phyloP scores from a whole-genome alignment of 2,797 vertebrate species.

The Pangasius mekongensis region DNA sequence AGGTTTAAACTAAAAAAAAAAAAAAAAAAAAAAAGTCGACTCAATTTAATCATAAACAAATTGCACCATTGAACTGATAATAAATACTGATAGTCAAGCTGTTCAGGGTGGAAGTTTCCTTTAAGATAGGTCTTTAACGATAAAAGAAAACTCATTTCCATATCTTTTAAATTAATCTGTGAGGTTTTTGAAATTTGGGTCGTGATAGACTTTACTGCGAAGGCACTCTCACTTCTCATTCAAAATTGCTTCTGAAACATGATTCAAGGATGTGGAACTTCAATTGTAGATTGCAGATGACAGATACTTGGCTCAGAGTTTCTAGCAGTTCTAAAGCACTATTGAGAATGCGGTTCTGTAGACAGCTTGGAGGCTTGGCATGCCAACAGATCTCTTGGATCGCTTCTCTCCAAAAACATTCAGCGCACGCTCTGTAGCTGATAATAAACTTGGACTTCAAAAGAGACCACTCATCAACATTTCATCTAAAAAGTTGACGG shows the following conservation, averaged over 20 bases:
- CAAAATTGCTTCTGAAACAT: conserved; percentile 1
- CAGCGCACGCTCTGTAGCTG: conserved; percentile 1
- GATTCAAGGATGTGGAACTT: neutral
- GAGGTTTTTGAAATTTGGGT: conserved; percentile 4
- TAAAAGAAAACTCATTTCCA: neutral
- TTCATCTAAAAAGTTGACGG: conserved; percentile 30
- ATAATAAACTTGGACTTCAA: conserved; percentile 40
- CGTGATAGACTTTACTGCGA: neutral
- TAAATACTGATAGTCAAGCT: neutral
- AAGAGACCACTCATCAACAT: conserved; percentile 39
- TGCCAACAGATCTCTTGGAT: conserved; percentile 35
- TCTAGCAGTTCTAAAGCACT: neutral
- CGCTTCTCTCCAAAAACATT: conserved; percentile 31
- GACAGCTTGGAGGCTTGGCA: conserved; percentile 25
- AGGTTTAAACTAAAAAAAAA: neutral
- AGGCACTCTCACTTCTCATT: neutral
- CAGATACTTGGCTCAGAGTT: conserved; percentile 1
- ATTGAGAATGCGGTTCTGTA: neutral
- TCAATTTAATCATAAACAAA: neutral
- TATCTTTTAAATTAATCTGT: neutral
- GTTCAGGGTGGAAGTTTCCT: neutral
- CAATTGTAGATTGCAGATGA: neutral
- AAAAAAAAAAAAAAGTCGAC: neutral
- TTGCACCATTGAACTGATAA: neutral
- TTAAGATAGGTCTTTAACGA: neutral